Base-by-base conservation (phyloP, 2,113 vertebrate genomes). In the Gobio gobio region DNA sequence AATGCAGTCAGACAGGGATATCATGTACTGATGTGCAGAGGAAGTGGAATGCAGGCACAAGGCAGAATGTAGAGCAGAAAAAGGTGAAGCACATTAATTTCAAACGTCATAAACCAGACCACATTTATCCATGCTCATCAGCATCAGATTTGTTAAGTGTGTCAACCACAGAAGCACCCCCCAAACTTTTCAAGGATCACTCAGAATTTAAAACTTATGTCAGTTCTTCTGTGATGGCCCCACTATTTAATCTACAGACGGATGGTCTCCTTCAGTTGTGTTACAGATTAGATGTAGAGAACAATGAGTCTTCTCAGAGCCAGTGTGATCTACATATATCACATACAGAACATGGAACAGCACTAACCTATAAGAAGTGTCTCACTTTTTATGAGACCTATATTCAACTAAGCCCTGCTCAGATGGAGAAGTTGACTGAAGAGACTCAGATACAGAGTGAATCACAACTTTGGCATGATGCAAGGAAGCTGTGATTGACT, bases 1-100 rank as follows among this genome's bases (percentile, higher is more conserved):
- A 83, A 83, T 83, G 82, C 72, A 83, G 82, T 75, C 82, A 74
- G 72, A 45, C 82, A 59, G 29, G 59, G n/a, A 36, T 79, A 22
- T 14, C 47, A 13, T 49, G 47, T 49, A 49, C 12, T 49, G 10
- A 49, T 49, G 10, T 49, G 47, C 47, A 49, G 47, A 49, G 47
- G 47, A 49, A 49, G 47, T 49, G 47, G 47, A 49, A 49, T 49
- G 47, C 47, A 13, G 47, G 47, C 47, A 49, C 47, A 49, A 49
- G 47, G 47, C 12, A 49, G 47, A 49, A 49, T 49, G 47, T 49
- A 49, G 47, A 49, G 10, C 47, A 49, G 47, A 49, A 49, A 49
- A 49, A 49, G 12, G 47, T 49, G 8, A 49, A 49, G 47, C 47
- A 49, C 47, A 49, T 49, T 49, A 0, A 49, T 49, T 49, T 49